phyloP scores from a whole-genome alignment of 37 sponge, comb jelly and placozoan genomes.

The Agelas oroides region DNA sequence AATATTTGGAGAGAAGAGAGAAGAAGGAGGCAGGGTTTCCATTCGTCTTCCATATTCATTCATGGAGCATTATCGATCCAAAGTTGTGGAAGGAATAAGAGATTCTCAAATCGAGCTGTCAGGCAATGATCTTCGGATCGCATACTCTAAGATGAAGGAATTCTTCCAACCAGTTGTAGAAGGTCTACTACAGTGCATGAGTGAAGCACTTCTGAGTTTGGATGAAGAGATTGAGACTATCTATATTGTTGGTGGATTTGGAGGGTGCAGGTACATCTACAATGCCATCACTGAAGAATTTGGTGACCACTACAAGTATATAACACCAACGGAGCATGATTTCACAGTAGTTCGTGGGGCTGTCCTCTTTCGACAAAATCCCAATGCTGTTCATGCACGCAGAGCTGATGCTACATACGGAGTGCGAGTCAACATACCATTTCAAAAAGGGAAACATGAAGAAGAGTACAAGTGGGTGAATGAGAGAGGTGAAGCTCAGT shows the following conservation, averaged over 20 bases:
- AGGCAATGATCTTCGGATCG: neutral
- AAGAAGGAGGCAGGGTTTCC: neutral
- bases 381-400: slow-evolving; percentile 5
- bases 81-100: neutral
- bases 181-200: slow-evolving; percentile 3
- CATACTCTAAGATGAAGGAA: slow-evolving; percentile 13
- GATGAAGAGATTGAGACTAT: slow-evolving; percentile 3
- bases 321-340: slow-evolving; percentile 13
- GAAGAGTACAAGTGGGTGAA: neutral
- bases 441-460: neutral
- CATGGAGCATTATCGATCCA: neutral
- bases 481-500: neutral
- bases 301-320: too few relatives aligned
- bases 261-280: slow-evolving; percentile 35
- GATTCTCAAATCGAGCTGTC: neutral
- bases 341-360: slow-evolving; percentile 39
- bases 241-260: slow-evolving; percentile 52
- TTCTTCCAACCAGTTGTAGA: slow-evolving; percentile 24
- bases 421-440: neutral
- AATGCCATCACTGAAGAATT: neutral
- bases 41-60: neutral
- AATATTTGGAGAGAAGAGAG: slow-evolving; percentile 14
- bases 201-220: neutral
- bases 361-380: slow-evolving; percentile 18
- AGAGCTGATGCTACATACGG: slow-evolving; percentile 57